Base-by-base conservation (phyloP, 1,140 invertebrate species). In the Drosophila pruinosa region DNA sequence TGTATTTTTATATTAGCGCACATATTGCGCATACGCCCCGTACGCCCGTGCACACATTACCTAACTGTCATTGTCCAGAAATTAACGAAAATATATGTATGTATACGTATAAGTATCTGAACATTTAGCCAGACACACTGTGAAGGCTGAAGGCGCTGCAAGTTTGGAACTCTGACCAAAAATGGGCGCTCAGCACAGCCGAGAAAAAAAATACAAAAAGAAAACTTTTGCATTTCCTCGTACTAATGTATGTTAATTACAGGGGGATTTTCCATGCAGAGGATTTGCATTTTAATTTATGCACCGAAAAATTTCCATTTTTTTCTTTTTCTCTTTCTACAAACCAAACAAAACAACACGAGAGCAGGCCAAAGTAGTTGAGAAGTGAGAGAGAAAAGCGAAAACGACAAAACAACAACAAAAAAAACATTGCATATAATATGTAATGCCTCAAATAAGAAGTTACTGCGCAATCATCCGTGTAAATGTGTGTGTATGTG, bases 211-310 rank as follows among this genome's bases (percentile, higher is more conserved):
- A 68, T 22, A 50, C 38, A 77, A 59, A 48, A 48, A 78, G 65
- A 77, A 89, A 75, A 78, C 69, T 89, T 89, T 89, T 75, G 79
- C 79, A 89, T 89, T 89, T 89, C 74, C 73, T 86, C 77, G 72
- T 76, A 74, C 86, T 89, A 89, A 89, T 89, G 86, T 89, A 89
- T 89, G 86, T 89, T 89, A 89, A 89, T 89, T 89, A 89, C 81
- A 89, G 86, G 78, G 80, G 81, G 86, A 89, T 89, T 89, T 89
- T 78, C 82, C 78, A 88, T 86, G 86, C 88, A 78, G 75, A 86
- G 88, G 86, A 89, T 89, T 89, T 89, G 86, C 86, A 89, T 89
- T 89, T 89, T 89, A 88, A 89, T 89, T 89, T 89, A 89, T 88
- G 83, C 78, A 76, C 83, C 72, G 78, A 88, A 86, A 86, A 86